A percentile compares a stretch with the other conserved stretches of the same genome.
These are phyloP conservation scores for Caenorhabditis parvicauda DNA, from an alignment of 2,888 invertebrate genomes.

Conservation along the genomic window DNA sequence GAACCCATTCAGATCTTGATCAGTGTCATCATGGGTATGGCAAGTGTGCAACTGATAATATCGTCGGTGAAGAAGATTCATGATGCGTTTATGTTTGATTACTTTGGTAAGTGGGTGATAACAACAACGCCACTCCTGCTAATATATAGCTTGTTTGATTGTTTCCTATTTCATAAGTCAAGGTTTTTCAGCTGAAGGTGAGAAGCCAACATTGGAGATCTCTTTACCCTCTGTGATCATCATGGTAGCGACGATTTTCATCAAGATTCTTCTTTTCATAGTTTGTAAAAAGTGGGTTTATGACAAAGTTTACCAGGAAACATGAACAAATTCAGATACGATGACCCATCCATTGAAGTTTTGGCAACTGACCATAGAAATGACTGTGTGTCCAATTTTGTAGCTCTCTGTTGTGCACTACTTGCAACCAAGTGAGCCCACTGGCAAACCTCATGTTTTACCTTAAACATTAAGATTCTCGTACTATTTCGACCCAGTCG, in stretches of 20 bases:
- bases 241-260: constrained; percentile 55
- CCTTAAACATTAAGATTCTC: constrained; percentile 41
- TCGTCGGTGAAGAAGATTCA: constrained; percentile 42
- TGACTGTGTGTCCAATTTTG: constrained; percentile 66
- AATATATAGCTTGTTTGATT: too few species aligned
- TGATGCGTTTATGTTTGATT: constrained; percentile 15
- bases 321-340: constrained; percentile 30
- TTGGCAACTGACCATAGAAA: constrained; percentile 66
- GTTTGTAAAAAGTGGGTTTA: constrained; percentile 42
- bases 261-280: constrained; percentile 45
- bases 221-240: constrained; percentile 47
- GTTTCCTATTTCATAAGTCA: not conserved
- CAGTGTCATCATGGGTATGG: constrained; percentile 66
- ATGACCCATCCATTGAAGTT: constrained; percentile 61
- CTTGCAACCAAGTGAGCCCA: constrained; percentile 24
- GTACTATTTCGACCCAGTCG: constrained; percentile 65
- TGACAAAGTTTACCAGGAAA: constrained; percentile 29
- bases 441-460: not conserved
- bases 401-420: constrained; percentile 65
- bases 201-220: constrained; percentile 42
- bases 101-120: constrained; percentile 21
- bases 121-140: not conserved
- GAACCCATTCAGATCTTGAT: constrained; percentile 57
- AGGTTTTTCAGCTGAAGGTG: constrained; percentile 3
- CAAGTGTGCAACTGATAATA: constrained; percentile 64